Evolutionary conservation across 2,888 invertebrate species (phyloP), one percentile per base, ranked within the genome.

Genomic region (Yponomeuta cagnagella): DNA sequence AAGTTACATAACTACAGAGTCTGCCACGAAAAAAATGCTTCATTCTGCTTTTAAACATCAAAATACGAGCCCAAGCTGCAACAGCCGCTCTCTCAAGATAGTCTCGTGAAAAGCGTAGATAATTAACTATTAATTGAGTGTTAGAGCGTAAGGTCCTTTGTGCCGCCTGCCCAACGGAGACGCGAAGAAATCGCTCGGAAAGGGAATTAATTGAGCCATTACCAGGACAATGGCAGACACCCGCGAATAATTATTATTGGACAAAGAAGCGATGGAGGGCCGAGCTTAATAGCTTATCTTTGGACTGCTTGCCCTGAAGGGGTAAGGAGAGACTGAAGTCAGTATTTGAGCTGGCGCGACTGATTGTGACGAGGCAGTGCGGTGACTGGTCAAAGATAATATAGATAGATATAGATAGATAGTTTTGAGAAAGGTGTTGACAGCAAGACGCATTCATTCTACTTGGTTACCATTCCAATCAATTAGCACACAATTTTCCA

Each of bases 111-210:
- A 58, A 58, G 52, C 52, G 52, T 58, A 58, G 52, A 58, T 58
- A 58, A 58, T 58, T 58, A 58, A 58, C 52, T 58, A 58, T 58
- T 58, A 58, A 58, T 58, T 58, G 52, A 58, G 52, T 58, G 52
- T 58, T 58, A 58, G 52, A 58, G 52, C 52, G 52, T 58, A 58
- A 58, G 52, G 52, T 58, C 52, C 52, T 58, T 58, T 58, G 52
- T 58, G 52, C 52, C 52, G 52, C 15, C 52, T 15, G 52, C 52
- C 52, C 52, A 12, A 2, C 52, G 15, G 52, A 58, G 52, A 58
- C 52, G 52, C 52, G 52, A 58, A 58, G 52, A 58, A 58, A 58
- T 58, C 52, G 52, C 52, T 58, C 52, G 52, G 52, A 58, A 58
- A 58, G 52, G 52, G 52, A 58, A 58, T 58, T 58, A 58, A 58